Percentiles rank a stretch among this genome's conserved stretches.
Conservation (phyloP, 2,113 vertebrate species). For the Zosterops lateralis region DNA sequence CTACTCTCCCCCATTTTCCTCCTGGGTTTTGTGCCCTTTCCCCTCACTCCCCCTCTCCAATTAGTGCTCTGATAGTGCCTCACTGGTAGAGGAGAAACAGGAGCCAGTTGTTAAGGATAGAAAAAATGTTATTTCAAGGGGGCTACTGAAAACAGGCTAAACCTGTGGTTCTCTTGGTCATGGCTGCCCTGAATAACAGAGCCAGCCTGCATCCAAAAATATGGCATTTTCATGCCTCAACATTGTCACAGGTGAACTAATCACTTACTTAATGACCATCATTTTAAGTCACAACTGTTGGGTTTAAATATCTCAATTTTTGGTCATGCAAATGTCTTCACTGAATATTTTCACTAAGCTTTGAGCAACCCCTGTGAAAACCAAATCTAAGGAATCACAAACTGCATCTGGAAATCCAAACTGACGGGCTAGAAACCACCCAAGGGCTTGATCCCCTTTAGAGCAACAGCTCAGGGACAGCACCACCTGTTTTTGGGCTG, state of each 20-base stretch:
- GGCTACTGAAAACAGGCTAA: neutral
- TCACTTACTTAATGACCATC: neutral
- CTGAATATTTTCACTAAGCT: neutral
- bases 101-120: neutral
- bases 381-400: neutral
- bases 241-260: neutral
- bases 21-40: neutral
- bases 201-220: neutral
- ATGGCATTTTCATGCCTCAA: neutral
- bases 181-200: neutral
- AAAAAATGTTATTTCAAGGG: neutral
- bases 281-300: fast-evolving
- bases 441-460: neutral
- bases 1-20: neutral
- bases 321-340: neutral
- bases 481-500: neutral
- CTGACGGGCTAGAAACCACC: neutral
- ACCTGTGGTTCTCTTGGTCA: neutral
- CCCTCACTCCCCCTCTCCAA: neutral
- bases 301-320: neutral
- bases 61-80: neutral
- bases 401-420: neutral
- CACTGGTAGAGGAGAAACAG: neutral
- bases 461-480: neutral
- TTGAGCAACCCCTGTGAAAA: neutral